Evolutionary conservation across 2,113 vertebrate species (phyloP).

Genomic region (Hiodon tergisus): DNA sequence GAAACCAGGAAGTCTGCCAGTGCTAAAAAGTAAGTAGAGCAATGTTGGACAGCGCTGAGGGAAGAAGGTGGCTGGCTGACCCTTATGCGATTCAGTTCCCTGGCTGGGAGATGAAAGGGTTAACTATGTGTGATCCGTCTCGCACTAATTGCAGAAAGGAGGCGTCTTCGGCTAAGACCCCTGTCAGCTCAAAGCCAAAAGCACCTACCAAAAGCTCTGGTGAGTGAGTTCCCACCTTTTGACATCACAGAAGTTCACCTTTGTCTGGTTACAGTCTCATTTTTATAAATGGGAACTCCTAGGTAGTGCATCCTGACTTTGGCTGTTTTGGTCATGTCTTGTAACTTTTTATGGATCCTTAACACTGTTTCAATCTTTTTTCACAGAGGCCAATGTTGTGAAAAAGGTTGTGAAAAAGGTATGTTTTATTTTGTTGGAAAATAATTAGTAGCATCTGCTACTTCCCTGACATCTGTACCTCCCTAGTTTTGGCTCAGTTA

Average conservation of each 20-base stretch:
- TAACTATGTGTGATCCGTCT: background rate
- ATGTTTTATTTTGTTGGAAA: background rate
- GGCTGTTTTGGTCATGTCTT: background rate
- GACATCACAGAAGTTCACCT: background rate
- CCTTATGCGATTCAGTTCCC: no score
- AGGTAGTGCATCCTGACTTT: background rate
- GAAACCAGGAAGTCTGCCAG: slow-evolving; percentile 5
- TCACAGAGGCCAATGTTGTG: slow-evolving; percentile 16
- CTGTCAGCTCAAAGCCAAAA: slow-evolving; percentile 6
- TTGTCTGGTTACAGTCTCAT: no score
- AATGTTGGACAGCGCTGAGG: no score
- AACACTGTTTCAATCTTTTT: slow-evolving; percentile 2
- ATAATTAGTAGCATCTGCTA: background rate
- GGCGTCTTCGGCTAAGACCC: slow-evolving; percentile 16
- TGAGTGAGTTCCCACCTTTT: slow-evolving; percentile 1
- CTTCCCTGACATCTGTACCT: background rate
- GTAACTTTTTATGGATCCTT: background rate
- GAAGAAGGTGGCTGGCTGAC: no score
- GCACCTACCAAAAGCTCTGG: slow-evolving; percentile 19
- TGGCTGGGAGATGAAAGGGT: no score
- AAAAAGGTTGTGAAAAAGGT: slow-evolving; percentile 38
- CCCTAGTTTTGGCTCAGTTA: no score
- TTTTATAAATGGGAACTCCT: background rate
- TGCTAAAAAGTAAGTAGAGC: slow-evolving; percentile 31
- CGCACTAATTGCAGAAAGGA: slow-evolving; percentile 7